Evolutionary conservation across 2,113 vertebrate species (phyloP).

Genomic region (Perca fluviatilis): DNA sequence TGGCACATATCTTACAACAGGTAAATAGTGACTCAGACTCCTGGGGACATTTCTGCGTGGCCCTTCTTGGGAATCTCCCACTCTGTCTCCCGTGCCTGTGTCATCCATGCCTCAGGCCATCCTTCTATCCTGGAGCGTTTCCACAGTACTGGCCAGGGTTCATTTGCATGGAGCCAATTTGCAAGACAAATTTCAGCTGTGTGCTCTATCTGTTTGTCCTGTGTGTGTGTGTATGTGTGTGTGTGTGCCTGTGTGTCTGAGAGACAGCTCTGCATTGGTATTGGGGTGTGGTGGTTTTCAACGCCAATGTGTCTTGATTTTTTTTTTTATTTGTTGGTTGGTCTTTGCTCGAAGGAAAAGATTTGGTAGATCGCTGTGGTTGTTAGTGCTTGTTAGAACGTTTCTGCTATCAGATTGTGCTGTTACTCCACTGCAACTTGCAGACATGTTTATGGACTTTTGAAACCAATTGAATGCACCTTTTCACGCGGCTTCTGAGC

Average conservation of each 20-base stretch:
- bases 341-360: constrained; percentile 17
- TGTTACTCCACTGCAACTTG: not conserved
- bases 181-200: constrained; percentile 88
- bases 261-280: not conserved
- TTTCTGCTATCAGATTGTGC: not conserved
- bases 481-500: not conserved
- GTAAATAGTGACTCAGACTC: constrained; percentile 30
- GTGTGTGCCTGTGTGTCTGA: constrained; percentile 19
- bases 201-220: constrained; percentile 26
- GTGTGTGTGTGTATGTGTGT: constrained; percentile 8
- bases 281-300: constrained; percentile 7
- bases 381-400: not conserved
- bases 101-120: constrained; percentile 43
- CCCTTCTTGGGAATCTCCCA: constrained; percentile 14
- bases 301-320: constrained; percentile 38
- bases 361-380: not conserved
- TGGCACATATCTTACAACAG: not conserved
- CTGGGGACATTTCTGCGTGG: not conserved
- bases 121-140: constrained; percentile 38
- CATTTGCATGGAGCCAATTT: constrained; percentile 91
- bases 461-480: not conserved
- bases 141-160: constrained; percentile 44
- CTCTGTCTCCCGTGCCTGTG: constrained; percentile 26
- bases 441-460: not conserved
- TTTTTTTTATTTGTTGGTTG: constrained; percentile 18